These are phyloP conservation scores for Opisthocomus hoazin DNA, from an alignment of 2,113 vertebrate species.

Conservation along the genomic window DNA sequence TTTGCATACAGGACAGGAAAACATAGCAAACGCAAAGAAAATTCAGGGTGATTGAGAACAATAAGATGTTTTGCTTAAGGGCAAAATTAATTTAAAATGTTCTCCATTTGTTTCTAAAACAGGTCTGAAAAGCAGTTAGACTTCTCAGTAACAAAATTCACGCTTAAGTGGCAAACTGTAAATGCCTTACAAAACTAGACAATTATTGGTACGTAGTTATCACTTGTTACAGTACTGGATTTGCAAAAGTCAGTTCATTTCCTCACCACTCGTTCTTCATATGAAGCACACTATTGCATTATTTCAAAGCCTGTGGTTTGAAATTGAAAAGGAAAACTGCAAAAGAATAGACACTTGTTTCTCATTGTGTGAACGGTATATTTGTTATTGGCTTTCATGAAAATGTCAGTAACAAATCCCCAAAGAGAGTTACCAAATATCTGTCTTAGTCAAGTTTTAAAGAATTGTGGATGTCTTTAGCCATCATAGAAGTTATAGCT, in stretches of 20 bases:
- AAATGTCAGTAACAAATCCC: background rate
- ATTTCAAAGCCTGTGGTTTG: background rate
- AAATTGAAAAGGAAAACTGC: background rate
- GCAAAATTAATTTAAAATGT: background rate
- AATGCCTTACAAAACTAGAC: background rate
- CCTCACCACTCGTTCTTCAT: background rate
- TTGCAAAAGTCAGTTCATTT: background rate
- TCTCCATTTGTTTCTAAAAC: background rate
- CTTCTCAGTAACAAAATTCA: background rate
- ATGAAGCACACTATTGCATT: background rate
- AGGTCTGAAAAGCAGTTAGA: background rate
- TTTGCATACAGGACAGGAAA: background rate
- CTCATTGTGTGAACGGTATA: background rate
- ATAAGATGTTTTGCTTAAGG: background rate
- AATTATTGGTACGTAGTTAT: background rate
- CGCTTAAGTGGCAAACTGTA: background rate
- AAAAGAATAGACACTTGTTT: background rate
- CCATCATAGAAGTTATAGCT: background rate
- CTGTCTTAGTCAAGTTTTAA: background rate
- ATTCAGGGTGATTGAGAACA: background rate
- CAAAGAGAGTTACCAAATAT: background rate
- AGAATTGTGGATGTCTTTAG: background rate
- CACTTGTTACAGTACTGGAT: background rate
- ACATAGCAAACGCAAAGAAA: background rate
- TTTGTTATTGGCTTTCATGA: background rate